Percentiles rank a stretch among this genome's conserved stretches.
Evolutionary conservation across 2,888 invertebrate genomes (phyloP).

Genomic region (Orthonevra nobilis): DNA sequence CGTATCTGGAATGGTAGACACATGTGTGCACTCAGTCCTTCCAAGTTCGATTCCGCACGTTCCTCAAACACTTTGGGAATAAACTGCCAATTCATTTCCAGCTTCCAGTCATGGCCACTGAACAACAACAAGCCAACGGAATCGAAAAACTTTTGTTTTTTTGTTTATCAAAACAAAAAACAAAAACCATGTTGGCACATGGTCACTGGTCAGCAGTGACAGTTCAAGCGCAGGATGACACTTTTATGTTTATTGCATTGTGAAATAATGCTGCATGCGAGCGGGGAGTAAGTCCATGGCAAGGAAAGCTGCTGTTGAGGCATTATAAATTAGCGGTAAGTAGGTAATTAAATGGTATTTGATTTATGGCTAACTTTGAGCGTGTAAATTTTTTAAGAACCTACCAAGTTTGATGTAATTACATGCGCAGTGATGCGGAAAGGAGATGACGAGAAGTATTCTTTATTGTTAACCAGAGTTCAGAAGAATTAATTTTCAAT

Average conservation of each 20-base stretch:
- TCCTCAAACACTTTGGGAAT: constrained; percentile 8
- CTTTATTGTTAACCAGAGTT: no score
- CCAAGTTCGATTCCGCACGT: constrained; percentile 20
- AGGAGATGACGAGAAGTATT: no score
- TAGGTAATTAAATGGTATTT: constrained; percentile 39
- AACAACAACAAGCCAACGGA: constrained; percentile 54
- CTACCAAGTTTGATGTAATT: no score
- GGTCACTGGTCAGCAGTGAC: constrained; percentile 20
- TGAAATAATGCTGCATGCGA: constrained; percentile 36
- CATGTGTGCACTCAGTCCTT: background rate
- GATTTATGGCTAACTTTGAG: constrained; percentile 11
- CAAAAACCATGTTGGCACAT: no score
- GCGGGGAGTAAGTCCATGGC: constrained; percentile 12
- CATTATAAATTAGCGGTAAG: constrained; percentile 48
- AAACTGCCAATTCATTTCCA: background rate
- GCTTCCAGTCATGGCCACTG: constrained; percentile 50
- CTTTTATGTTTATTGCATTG: constrained; percentile 23
- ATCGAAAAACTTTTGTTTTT: constrained; percentile 15
- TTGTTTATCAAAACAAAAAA: constrained; percentile 6
- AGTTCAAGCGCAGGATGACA: constrained; percentile 61
- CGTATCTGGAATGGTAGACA: constrained; percentile 22
- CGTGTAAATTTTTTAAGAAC: background rate
- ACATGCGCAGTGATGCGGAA: background rate
- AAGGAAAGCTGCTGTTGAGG: background rate
- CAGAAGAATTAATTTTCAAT: no score